A percentile compares a stretch with the other conserved stretches of the same genome.
Conservation (phyloP, 2,888 invertebrate species). For the Sinohyriopsis cumingii region DNA sequence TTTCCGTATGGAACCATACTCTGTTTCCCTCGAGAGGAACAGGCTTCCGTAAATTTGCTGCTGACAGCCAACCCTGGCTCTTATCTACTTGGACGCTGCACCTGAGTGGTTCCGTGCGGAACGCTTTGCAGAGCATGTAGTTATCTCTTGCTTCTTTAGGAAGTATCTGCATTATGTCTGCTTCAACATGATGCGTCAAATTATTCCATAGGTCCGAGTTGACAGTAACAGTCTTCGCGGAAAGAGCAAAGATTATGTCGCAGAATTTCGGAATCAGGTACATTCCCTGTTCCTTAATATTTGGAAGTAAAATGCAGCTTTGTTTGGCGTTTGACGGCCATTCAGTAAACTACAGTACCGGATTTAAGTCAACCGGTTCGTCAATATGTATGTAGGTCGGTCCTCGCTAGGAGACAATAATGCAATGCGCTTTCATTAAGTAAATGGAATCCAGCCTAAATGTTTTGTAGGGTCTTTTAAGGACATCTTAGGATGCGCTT, state of each 20-base stretch:
- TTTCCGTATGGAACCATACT: too few relatives aligned
- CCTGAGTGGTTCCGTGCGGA: conserved; percentile 25
- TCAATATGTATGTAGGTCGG: conserved; percentile 15
- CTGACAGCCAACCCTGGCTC: too few relatives aligned
- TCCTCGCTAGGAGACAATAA: conserved; percentile 16
- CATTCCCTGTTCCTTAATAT: conserved; percentile 17
- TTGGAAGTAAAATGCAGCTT: conserved; percentile 1
- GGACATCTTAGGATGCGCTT: conserved; percentile 14
- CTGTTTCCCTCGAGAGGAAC: too few relatives aligned
- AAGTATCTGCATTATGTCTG: conserved; percentile 10
- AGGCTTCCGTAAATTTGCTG: too few relatives aligned
- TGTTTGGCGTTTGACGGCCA: conserved; percentile 3
- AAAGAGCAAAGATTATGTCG: neutral
- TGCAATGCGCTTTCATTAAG: neutral
- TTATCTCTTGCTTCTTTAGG: conserved; percentile 11
- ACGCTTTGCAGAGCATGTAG: conserved; percentile 18
- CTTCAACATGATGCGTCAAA: conserved; percentile 21
- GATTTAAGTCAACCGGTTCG: conserved; percentile 20
- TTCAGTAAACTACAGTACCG: conserved; percentile 9
- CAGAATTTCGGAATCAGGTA: conserved; percentile 23
- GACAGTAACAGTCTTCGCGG: neutral
- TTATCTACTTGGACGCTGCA: conserved; percentile 10
- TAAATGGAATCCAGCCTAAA: conserved; percentile 4
- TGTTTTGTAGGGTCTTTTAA: neutral
- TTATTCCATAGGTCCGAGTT: conserved; percentile 14